Conservation (phyloP, 2,113 vertebrate genomes). For the Struthidea cinerea region DNA sequence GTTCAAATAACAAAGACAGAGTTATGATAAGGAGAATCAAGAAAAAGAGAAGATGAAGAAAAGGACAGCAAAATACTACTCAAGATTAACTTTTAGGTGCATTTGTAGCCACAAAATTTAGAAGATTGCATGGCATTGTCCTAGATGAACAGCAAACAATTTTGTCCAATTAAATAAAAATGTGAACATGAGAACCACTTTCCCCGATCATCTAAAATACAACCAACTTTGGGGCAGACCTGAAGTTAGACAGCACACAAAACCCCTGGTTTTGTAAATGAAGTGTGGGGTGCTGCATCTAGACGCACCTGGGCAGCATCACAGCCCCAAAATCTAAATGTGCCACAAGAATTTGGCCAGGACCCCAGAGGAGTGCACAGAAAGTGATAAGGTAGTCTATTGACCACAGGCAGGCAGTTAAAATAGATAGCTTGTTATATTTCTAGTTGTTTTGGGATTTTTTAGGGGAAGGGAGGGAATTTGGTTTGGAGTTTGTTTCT, state of each 20-base stretch:
- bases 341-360: not conserved
- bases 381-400: not conserved
- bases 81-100: not conserved
- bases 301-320: not conserved
- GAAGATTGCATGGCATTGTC: not conserved
- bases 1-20: not conserved
- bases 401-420: not conserved
- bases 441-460: not conserved
- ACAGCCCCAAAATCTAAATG: not conserved
- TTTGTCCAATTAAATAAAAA: not conserved
- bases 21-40: not conserved
- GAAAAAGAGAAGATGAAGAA: not conserved
- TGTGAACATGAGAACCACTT: not conserved
- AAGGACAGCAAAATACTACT: not conserved
- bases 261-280: not conserved
- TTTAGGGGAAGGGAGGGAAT: fast-evolving
- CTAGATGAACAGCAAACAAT: not conserved
- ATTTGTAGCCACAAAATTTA: not conserved
- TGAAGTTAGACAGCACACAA: not conserved
- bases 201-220: not conserved
- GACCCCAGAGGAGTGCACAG: fast-evolving
- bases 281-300: not conserved
- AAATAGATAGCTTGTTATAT: not conserved
- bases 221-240: not conserved
- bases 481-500: no score